phyloP scores from a whole-genome alignment of 2,113 vertebrate species.

The Noctilio leporinus region DNA sequence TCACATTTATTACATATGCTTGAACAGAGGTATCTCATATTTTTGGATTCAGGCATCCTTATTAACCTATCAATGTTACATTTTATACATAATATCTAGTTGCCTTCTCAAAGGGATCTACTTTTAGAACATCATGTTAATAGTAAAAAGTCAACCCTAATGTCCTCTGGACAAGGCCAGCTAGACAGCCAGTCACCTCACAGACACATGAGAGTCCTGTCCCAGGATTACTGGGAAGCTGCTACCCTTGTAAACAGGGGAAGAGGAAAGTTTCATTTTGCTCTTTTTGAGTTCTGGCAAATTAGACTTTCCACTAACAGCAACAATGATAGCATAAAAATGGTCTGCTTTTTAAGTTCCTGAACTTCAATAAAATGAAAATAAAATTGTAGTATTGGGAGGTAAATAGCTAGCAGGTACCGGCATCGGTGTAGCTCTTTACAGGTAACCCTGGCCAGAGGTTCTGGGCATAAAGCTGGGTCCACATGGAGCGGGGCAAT shows the following conservation, averaged over 20 bases:
- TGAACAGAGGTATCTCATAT: neutral
- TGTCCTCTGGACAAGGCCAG: conserved; percentile 76
- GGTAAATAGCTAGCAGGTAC: conserved; percentile 21
- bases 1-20: neutral
- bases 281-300: conserved; percentile 69
- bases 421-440: conserved; percentile 70
- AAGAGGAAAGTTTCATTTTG: conserved; percentile 71
- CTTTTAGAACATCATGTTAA: conserved; percentile 85
- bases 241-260: conserved; percentile 80
- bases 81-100: conserved; percentile 90
- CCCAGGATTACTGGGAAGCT: conserved; percentile 80
- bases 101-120: conserved; percentile 80
- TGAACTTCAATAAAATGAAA: conserved; percentile 74
- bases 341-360: conserved; percentile 71
- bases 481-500: conserved; percentile 90
- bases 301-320: conserved; percentile 73
- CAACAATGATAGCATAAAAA: conserved; percentile 70
- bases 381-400: conserved; percentile 69
- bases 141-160: conserved; percentile 86
- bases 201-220: conserved; percentile 82
- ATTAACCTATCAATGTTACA: conserved; percentile 93
- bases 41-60: conserved; percentile 80
- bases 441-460: conserved; percentile 94
- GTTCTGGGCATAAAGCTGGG: no score
- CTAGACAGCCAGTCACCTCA: conserved; percentile 80